A percentile compares a stretch with the other conserved stretches of the same genome.
These are phyloP conservation scores for Marasmarcha lunaedactyla DNA, from an alignment of 2,888 invertebrate species.

Conservation along the genomic window DNA sequence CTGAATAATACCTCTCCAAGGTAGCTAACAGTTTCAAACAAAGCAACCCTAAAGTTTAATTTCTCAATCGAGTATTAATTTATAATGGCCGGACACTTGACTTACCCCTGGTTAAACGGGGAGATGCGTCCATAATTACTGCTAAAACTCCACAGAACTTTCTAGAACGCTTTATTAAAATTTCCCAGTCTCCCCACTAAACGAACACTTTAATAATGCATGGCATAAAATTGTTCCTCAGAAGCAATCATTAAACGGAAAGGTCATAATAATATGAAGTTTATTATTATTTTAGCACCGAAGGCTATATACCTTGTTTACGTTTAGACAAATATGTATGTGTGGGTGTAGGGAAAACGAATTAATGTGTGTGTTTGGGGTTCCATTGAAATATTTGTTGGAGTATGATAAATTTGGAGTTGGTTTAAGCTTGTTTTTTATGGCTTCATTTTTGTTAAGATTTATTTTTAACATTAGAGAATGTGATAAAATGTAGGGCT, in stretches of 20 bases:
- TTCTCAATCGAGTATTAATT: neutral
- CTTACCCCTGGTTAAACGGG: neutral
- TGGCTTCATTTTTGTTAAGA: too few relatives aligned
- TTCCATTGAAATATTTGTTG: too few relatives aligned
- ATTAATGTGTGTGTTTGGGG: too few relatives aligned
- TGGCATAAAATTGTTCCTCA: conserved; percentile 29
- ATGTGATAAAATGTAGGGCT: too few relatives aligned
- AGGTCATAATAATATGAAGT: conserved; percentile 1
- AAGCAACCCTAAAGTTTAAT: conserved; percentile 1
- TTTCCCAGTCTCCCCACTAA: conserved; percentile 20
- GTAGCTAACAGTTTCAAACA: neutral
- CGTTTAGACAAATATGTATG: too few relatives aligned
- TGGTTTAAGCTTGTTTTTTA: too few relatives aligned
- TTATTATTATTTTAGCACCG: conserved; percentile 1
- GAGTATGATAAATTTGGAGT: too few relatives aligned
- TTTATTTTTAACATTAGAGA: too few relatives aligned
- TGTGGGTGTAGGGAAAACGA: too few relatives aligned
- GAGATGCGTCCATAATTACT: conserved; percentile 2
- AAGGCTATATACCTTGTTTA: neutral
- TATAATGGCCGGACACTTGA: neutral
- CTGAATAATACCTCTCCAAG: too few relatives aligned
- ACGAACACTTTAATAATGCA: conserved; percentile 37
- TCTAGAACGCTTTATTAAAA: conserved; percentile 30
- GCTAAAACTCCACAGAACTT: conserved; percentile 12
- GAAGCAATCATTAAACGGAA: conserved; percentile 5